A percentile compares a stretch with the other conserved stretches of the same genome.
Evolutionary conservation across 2,113 vertebrate species (phyloP).

Genomic region (Lonchura striata): DNA sequence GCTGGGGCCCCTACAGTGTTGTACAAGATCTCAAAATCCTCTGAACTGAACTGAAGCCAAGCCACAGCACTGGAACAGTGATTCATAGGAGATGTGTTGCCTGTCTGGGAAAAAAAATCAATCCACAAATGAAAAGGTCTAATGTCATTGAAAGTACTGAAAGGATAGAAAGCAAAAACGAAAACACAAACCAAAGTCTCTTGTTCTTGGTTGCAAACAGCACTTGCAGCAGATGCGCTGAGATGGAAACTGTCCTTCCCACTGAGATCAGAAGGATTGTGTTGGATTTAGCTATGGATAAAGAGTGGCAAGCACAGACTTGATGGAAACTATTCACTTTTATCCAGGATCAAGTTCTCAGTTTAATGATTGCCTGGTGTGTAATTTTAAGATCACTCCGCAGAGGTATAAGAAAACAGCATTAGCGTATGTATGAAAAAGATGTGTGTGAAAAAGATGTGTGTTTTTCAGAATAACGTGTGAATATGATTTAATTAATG

Average conservation of each 20-base stretch:
- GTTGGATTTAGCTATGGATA: background rate
- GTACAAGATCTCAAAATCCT: background rate
- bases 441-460: background rate
- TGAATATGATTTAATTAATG: slow-evolving; percentile 27
- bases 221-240: background rate
- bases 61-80: background rate
- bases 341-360: background rate
- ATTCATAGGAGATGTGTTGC: background rate
- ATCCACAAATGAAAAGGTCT: background rate
- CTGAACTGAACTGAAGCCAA: background rate
- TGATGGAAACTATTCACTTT: background rate
- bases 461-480: background rate
- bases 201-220: background rate
- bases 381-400: background rate
- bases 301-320: background rate
- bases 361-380: background rate
- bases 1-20: background rate
- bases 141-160: background rate
- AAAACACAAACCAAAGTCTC: background rate
- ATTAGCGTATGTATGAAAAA: background rate
- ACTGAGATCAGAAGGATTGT: background rate
- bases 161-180: background rate
- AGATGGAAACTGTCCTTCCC: background rate
- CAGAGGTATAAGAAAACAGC: background rate
- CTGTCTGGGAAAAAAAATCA: background rate